A percentile compares a stretch with the other conserved stretches of the same genome.
Conservation (phyloP, 53 echinoderm and acorn worm species). For the Actinopyga echinites region DNA sequence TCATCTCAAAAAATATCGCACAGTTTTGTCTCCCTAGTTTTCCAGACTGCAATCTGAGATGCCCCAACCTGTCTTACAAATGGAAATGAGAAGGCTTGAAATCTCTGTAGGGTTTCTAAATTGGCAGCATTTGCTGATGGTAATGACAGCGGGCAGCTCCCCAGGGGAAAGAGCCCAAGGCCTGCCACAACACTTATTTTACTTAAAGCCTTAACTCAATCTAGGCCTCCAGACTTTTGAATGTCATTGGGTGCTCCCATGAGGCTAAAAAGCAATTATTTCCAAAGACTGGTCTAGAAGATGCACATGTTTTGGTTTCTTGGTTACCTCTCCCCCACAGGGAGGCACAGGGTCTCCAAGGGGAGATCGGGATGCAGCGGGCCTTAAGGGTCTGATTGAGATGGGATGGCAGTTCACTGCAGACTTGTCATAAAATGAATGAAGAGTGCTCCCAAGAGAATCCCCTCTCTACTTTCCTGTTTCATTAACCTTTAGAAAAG, state of each 20-base stretch:
- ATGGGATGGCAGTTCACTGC: slow-evolving; percentile 23
- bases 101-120: slow-evolving; percentile 41
- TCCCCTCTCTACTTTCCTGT: slow-evolving; percentile 28
- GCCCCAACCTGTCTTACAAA: slow-evolving; percentile 37
- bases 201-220: slow-evolving; percentile 25
- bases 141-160: slow-evolving; percentile 42
- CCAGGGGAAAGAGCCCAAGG: slow-evolving; percentile 22
- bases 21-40: slow-evolving; percentile 37
- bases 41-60: slow-evolving; percentile 36
- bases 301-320: slow-evolving; percentile 32
- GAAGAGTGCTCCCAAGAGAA: slow-evolving; percentile 13
- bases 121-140: slow-evolving; percentile 39
- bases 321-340: slow-evolving; percentile 29
- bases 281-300: slow-evolving; percentile 23
- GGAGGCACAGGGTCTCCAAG: slow-evolving; percentile 29
- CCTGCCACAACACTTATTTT: slow-evolving; percentile 42
- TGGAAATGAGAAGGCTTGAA: slow-evolving; percentile 43
- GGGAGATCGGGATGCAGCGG: slow-evolving; percentile 27
- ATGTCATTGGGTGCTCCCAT: slow-evolving; percentile 41
- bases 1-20: slow-evolving; percentile 15
- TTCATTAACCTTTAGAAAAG: slow-evolving; percentile 42
- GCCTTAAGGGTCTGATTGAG: slow-evolving; percentile 45
- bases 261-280: slow-evolving; percentile 42
- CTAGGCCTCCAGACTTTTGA: slow-evolving; percentile 48
- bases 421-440: slow-evolving; percentile 46